Conservation (phyloP, 2,888 invertebrate genomes). For the Dryobota labecula region DNA sequence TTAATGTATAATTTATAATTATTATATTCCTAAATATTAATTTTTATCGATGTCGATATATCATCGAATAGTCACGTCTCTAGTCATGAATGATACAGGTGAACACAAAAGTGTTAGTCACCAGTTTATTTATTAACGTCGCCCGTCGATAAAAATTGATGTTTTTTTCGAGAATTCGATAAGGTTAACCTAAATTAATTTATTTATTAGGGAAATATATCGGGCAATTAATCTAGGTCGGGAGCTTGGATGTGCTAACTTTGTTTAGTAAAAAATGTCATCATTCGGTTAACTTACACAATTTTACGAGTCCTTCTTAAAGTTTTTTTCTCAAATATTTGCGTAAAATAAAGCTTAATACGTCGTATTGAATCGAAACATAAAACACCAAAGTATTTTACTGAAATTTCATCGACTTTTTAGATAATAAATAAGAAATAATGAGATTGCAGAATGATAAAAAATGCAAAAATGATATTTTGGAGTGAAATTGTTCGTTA, state of each 20-base stretch:
- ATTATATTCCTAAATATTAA: conserved; percentile 66
- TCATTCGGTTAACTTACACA: conserved; percentile 52
- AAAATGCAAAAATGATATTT: conserved; percentile 81
- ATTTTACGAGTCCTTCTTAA: conserved; percentile 55
- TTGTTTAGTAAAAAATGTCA: conserved; percentile 54
- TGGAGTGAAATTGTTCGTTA: conserved; percentile 83
- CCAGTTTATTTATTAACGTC: conserved; percentile 47
- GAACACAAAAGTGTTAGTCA: conserved; percentile 28
- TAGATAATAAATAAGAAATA: conserved; percentile 88
- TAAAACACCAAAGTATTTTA: conserved; percentile 89
- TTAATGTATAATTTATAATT: conserved; percentile 74
- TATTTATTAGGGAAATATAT: conserved; percentile 88
- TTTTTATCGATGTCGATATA: conserved; percentile 61
- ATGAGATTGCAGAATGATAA: conserved; percentile 71
- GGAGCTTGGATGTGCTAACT: conserved; percentile 66
- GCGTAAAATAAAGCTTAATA: conserved; percentile 66
- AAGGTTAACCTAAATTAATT: conserved; percentile 81
- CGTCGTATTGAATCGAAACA: conserved; percentile 86
- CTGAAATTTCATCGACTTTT: conserved; percentile 89
- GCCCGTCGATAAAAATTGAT: conserved; percentile 63
- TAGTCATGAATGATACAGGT: conserved; percentile 56
- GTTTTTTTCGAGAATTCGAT: conserved; percentile 50
- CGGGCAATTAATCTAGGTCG: conserved; percentile 78
- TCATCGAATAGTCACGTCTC: conserved; percentile 45
- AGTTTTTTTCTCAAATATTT: conserved; percentile 58